A percentile compares a stretch with the other conserved stretches of the same genome.
Evolutionary conservation across 2,113 vertebrate species (phyloP).

Genomic region (Callipepla californica): DNA sequence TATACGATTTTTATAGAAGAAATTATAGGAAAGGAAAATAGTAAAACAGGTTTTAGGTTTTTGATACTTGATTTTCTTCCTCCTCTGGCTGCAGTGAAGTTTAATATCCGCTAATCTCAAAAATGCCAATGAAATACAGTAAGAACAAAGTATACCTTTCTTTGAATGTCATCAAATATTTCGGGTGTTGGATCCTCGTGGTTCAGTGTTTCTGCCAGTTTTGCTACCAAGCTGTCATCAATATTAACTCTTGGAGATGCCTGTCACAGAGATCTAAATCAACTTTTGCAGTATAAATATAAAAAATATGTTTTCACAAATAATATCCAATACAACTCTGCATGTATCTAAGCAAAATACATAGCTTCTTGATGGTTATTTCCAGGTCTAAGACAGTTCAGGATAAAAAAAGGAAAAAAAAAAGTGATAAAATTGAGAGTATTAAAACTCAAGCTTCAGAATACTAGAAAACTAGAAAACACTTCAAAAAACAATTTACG

Average conservation of each 20-base stretch:
- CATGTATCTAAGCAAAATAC: neutral
- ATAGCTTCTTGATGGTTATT: neutral
- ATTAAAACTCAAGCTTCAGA: neutral
- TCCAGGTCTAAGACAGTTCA: neutral
- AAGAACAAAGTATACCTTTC: constrained; percentile 82
- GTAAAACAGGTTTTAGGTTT: neutral
- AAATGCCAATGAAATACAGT: neutral
- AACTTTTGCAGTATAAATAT: constrained; percentile 28
- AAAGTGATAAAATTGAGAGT: neutral
- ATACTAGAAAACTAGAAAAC: neutral
- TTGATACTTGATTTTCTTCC: neutral
- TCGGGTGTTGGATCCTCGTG: constrained; percentile 95
- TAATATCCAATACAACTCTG: neutral
- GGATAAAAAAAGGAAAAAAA: neutral
- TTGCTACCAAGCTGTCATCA: constrained; percentile 87
- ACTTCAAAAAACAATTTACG: neutral
- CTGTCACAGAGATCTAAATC: constrained; percentile 76
- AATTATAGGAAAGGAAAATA: neutral
- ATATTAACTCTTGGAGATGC: constrained; percentile 95
- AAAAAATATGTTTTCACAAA: constrained; percentile 4
- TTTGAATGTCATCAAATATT: constrained; percentile 98
- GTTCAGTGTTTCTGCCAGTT: constrained; percentile 91
- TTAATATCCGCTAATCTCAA: neutral
- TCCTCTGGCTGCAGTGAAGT: neutral
- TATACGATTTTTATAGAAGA: neutral